Percentiles rank a stretch among this genome's conserved stretches.
These are phyloP conservation scores for Epistrophe grossulariae DNA, from an alignment of 2,888 invertebrate genomes.

Conservation along the genomic window DNA sequence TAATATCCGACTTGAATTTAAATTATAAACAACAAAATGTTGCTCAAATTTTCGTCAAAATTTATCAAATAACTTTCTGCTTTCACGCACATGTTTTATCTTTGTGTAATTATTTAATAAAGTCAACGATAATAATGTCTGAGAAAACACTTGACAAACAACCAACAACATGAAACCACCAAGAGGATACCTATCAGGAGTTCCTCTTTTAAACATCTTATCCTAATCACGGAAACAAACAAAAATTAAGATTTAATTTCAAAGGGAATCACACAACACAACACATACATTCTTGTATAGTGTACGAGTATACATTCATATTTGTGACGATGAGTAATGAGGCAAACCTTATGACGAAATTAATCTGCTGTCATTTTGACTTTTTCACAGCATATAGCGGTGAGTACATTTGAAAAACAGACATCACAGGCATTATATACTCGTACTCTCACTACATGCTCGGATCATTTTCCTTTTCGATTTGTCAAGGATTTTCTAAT, in stretches of 20 bases:
- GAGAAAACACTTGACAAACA: conserved; percentile 44
- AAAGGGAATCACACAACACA: conserved; percentile 11
- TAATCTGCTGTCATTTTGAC: conserved; percentile 66
- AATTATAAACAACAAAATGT: not conserved
- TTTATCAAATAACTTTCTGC: not conserved
- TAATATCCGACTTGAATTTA: not conserved
- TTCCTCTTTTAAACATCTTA: conserved; percentile 31
- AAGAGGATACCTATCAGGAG: not conserved
- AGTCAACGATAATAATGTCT: conserved; percentile 30
- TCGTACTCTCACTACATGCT: conserved; percentile 30
- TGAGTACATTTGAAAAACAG: conserved; percentile 48
- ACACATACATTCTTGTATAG: not conserved
- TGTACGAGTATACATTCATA: not conserved
- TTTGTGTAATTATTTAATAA: conserved; percentile 49
- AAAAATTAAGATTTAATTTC: conserved; percentile 57
- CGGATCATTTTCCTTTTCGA: conserved; percentile 59
- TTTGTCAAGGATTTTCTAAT: conserved; percentile 73
- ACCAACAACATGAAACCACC: conserved; percentile 21
- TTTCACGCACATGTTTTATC: conserved; percentile 37
- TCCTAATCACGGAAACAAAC: conserved; percentile 50
- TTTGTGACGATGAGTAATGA: conserved; percentile 59
- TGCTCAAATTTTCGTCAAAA: not conserved
- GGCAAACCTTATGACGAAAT: conserved; percentile 58
- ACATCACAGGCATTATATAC: conserved; percentile 26
- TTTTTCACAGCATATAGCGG: conserved; percentile 45